phyloP scores from a whole-genome alignment of 2,797 vertebrate species.

The Xenopus petersii region DNA sequence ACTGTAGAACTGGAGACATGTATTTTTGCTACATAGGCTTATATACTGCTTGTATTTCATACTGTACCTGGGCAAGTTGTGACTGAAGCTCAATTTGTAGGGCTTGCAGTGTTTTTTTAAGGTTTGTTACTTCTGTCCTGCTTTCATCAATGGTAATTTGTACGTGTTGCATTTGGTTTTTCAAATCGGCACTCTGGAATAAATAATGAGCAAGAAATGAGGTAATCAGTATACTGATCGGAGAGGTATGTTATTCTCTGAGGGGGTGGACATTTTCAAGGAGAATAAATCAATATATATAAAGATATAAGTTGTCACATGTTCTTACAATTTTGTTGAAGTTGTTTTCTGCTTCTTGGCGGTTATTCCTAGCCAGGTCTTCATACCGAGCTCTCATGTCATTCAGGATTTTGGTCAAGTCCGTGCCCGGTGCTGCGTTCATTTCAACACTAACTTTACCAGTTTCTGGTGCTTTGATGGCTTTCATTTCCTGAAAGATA shows the following conservation, averaged over 20 bases:
- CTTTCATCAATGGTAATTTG: constrained; percentile 67
- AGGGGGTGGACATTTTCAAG: no score
- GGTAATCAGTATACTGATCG: no score
- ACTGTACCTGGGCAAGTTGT: constrained; percentile 81
- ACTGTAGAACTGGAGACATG: no score
- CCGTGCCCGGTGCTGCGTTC: constrained; percentile 71
- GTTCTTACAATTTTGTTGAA: background rate
- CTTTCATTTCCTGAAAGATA: no score
- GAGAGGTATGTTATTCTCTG: no score
- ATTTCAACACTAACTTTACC: constrained; percentile 76
- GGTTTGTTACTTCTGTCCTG: constrained; percentile 77
- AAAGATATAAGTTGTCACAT: background rate
- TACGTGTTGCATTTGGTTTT: constrained; percentile 71
- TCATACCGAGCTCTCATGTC: constrained; percentile 75
- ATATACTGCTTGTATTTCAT: background rate
- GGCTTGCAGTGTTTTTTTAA: constrained; percentile 76
- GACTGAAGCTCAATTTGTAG: constrained; percentile 88
- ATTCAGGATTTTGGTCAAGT: constrained; percentile 69
- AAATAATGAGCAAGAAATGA: no score
- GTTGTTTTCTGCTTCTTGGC: constrained; percentile 66
- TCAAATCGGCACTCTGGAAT: constrained; percentile 59
- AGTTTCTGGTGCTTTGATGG: background rate
- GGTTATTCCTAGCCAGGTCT: constrained; percentile 70
- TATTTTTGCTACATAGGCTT: no score
- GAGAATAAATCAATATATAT: no score